Evolutionary conservation across 2,888 invertebrate species (phyloP).

Genomic region (Deilephila elpenor): DNA sequence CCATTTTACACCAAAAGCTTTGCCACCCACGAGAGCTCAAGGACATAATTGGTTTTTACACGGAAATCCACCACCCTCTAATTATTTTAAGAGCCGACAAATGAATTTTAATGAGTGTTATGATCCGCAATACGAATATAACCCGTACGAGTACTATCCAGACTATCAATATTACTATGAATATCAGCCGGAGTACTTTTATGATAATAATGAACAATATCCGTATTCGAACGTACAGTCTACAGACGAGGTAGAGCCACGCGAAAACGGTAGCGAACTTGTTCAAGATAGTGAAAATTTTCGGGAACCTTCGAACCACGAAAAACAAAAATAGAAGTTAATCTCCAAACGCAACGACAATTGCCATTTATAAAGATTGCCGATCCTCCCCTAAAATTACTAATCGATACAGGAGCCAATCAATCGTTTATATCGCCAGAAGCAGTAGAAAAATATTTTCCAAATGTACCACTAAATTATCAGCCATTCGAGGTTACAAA

Average conservation of each 20-base stretch:
- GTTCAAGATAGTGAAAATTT: too few species aligned
- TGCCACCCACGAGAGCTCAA: conserved; percentile 16
- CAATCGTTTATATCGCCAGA: conserved; percentile 44
- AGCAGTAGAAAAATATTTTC: conserved; percentile 40
- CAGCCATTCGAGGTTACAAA: conserved; percentile 45
- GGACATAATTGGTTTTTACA: conserved; percentile 40
- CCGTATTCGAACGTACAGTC: too few species aligned
- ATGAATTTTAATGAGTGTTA: too few species aligned
- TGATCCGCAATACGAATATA: too few species aligned
- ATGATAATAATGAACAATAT: too few species aligned
- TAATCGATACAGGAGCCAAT: conserved; percentile 44
- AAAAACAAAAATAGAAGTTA: conserved; percentile 44
- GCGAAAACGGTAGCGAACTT: too few species aligned
- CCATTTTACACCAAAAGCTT: conserved; percentile 30
- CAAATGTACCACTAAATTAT: conserved; percentile 36
- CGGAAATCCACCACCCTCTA: conserved; percentile 41
- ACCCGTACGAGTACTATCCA: too few species aligned
- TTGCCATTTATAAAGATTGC: conserved; percentile 40
- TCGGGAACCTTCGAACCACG: too few species aligned
- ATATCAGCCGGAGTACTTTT: too few species aligned
- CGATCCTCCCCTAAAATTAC: conserved; percentile 40
- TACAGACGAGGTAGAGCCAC: too few species aligned
- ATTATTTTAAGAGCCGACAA: conserved; percentile 39
- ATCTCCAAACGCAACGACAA: conserved; percentile 41
- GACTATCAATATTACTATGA: too few species aligned